A percentile compares a stretch with the other conserved stretches of the same genome.
Evolutionary conservation across 1,140 invertebrate genomes (phyloP).

Genomic region (Bombus difficillimus): DNA sequence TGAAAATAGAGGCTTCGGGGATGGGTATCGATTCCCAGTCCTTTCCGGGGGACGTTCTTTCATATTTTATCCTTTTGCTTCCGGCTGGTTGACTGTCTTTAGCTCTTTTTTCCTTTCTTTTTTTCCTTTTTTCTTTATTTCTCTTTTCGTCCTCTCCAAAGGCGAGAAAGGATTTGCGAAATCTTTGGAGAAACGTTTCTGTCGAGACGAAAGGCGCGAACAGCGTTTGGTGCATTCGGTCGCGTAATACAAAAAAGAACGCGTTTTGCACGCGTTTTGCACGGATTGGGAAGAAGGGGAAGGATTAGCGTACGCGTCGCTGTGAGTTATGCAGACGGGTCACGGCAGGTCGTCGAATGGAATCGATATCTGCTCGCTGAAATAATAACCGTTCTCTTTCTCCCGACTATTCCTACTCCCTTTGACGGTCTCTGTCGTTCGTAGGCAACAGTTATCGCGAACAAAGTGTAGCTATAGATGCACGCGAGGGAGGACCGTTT

Average conservation of each 20-base stretch:
- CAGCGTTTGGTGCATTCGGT: neutral
- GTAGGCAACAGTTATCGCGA: conserved; percentile 6
- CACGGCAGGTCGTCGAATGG: conserved; percentile 70
- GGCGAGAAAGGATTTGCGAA: conserved; percentile 31
- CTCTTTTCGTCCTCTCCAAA: neutral
- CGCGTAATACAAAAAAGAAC: neutral
- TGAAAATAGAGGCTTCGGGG: neutral
- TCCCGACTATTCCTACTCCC: neutral
- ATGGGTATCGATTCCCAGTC: conserved; percentile 18
- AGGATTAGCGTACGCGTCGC: conserved; percentile 51
- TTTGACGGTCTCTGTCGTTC: neutral
- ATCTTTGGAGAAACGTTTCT: conserved; percentile 5
- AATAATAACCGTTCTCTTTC: conserved; percentile 68
- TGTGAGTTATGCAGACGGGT: conserved; percentile 69
- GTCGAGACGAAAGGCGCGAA: neutral
- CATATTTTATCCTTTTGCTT: conserved; percentile 28
- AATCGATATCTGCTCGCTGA: conserved; percentile 71
- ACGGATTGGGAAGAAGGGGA: conserved; percentile 22
- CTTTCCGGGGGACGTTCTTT: neutral
- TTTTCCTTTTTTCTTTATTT: too few species aligned
- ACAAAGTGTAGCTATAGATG: neutral
- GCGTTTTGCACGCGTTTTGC: conserved; percentile 15
- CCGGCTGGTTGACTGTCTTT: neutral
- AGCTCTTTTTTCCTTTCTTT: neutral
- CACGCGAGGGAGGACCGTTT: neutral